Base-by-base conservation (phyloP, 2,113 vertebrate species). In the Echinops telfairi region DNA sequence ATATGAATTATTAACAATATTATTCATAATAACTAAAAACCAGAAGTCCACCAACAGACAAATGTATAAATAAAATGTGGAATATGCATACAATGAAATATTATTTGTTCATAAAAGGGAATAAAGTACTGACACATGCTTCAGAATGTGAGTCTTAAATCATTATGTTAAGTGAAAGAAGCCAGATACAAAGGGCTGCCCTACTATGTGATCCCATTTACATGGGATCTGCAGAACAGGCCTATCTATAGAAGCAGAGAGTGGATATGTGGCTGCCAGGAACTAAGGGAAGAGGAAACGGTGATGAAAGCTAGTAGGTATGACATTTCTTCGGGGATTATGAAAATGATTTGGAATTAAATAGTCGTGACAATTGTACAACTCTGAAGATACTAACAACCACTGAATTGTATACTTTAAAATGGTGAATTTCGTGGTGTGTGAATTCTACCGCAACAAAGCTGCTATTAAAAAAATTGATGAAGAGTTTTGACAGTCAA, bases 361-460 rank as follows among this genome's bases (percentile, higher is more conserved):
- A 85, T 25, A 84, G 16, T n/a, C 29, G 58, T 81, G 29, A 75
- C 47, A 36, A 27, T 29, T 68, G 38, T 1, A 27, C 29, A 57
- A 78, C 14, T 79, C 33, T 83, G 31, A 89, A 84, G 58, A 71
- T 81, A 88, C 29, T 31, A 22, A 87, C 84, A 77, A 36, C 29
- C 38, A 62, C 10, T 60, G 58, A 40, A 17, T 7, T 76, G 47
- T 40, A 17, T 58, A 76, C 29, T 90, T 88, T 33, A 27, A 82
- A 86, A 84, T 33, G 25, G 57, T 83, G 20, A 73, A 36, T 77
- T 93, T 70, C 64, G 29, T 25, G 12, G 4, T 66, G 57, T 76
- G 6, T 23, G 58, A 86, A 40, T 80, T 76, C 60, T 6, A 83
- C 38, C 11, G 89, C 31, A 81, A 76, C 47, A 79, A 89, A 73